Percentiles rank a stretch among this genome's conserved stretches.
These are phyloP conservation scores for Lontra canadensis DNA, from an alignment of 2,113 vertebrate genomes.

Conservation along the genomic window DNA sequence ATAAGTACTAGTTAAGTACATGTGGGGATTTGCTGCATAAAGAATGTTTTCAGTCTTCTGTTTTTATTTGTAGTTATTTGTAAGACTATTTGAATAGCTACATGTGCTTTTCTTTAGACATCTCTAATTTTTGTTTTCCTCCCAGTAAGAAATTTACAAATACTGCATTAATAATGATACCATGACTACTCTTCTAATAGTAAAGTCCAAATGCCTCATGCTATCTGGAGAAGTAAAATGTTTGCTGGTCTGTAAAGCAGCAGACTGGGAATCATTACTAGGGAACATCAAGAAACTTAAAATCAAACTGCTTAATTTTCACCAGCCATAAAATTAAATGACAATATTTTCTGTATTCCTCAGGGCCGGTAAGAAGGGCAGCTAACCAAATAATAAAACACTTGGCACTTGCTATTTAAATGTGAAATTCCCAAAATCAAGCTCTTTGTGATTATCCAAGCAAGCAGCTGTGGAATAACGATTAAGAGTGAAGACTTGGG, in stretches of 20 bases:
- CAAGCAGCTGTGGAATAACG: background rate
- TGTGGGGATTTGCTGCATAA: background rate
- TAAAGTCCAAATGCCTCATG: background rate
- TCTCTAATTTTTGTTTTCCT: background rate
- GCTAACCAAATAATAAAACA: constrained; percentile 39
- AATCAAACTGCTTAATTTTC: constrained; percentile 33
- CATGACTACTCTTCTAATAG: background rate
- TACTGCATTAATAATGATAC: background rate
- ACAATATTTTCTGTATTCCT: constrained; percentile 54
- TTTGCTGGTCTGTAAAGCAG: constrained; percentile 5
- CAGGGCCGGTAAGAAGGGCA: constrained; percentile 1
- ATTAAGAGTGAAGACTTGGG: background rate
- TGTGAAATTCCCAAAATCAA: background rate
- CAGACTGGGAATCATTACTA: constrained; percentile 2
- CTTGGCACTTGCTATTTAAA: constrained; percentile 32
- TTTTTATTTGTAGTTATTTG: background rate
- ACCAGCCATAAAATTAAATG: constrained; percentile 47
- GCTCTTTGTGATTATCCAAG: background rate
- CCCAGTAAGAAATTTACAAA: background rate
- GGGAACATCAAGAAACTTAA: constrained; percentile 36
- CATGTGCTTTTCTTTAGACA: background rate
- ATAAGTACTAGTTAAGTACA: background rate
- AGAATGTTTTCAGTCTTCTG: background rate
- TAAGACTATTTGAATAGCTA: background rate
- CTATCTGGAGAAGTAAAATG: background rate